Conservation (phyloP, 2,113 vertebrate species). For the Heteronetta atricapilla region DNA sequence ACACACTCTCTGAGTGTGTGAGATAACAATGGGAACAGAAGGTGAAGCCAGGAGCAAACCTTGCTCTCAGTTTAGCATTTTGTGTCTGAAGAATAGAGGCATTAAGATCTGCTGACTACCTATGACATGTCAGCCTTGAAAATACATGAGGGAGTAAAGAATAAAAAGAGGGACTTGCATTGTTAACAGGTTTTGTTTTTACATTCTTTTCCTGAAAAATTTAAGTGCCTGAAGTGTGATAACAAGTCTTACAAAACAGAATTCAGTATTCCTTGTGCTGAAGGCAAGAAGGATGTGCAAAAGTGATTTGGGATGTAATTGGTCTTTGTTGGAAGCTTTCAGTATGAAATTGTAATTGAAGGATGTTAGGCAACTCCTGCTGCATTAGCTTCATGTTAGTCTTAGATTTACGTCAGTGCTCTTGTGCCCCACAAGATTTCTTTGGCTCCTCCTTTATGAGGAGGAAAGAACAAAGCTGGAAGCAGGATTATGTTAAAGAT, state of each 20-base stretch:
- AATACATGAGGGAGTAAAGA: not conserved
- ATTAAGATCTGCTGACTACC: not conserved
- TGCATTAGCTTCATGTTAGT: not conserved
- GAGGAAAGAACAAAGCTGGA: not conserved
- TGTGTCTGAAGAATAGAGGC: not conserved
- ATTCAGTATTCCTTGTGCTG: not conserved
- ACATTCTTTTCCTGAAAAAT: not conserved
- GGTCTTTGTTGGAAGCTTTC: slow-evolving; percentile 1
- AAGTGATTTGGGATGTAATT: not conserved
- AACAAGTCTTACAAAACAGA: not conserved
- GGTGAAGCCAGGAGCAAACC: not conserved
- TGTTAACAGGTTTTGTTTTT: not conserved
- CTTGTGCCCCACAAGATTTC: not conserved
- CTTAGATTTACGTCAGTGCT: not conserved
- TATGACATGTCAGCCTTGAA: not conserved
- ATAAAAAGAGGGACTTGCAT: not conserved
- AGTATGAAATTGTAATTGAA: not conserved
- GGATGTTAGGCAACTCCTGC: not conserved
- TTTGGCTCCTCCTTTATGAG: not conserved
- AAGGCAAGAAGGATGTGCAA: not conserved
- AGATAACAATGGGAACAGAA: not conserved
- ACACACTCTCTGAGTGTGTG: not conserved
- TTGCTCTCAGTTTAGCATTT: not conserved
- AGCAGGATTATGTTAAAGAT: not conserved
- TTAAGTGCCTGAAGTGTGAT: not conserved